These are phyloP conservation scores for Agrotis exclamationis DNA, from an alignment of 2,888 invertebrate genomes.

Conservation along the genomic window DNA sequence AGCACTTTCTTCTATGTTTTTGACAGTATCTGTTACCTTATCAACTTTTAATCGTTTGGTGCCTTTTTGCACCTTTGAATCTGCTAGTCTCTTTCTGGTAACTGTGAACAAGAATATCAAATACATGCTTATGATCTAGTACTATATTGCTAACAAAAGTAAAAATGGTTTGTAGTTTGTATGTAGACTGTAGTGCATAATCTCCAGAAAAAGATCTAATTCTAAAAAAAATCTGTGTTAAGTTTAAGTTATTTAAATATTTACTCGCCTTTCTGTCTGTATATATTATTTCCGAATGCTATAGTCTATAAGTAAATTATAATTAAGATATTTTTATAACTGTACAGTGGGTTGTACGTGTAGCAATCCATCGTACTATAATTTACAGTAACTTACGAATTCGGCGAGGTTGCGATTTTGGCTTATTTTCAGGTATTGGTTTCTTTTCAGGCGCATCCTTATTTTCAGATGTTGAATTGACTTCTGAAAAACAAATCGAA, in stretches of 20 bases:
- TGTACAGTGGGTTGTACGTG: too few relatives aligned
- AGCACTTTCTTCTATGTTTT: slow-evolving; percentile 28
- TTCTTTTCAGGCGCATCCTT: slow-evolving; percentile 7
- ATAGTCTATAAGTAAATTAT: too few relatives aligned
- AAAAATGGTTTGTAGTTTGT: too few relatives aligned
- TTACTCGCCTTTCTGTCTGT: too few relatives aligned
- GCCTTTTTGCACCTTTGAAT: slow-evolving; percentile 48
- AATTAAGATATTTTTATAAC: too few relatives aligned
- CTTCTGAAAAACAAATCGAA: slow-evolving; percentile 18
- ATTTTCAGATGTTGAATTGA: background rate
- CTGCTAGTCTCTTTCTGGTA: slow-evolving; percentile 64
- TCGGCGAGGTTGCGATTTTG: slow-evolving; percentile 14
- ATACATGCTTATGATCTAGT: background rate
- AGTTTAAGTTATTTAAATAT: too few relatives aligned
- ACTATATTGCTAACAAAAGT: background rate
- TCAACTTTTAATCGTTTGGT: slow-evolving; percentile 30
- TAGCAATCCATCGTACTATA: too few relatives aligned
- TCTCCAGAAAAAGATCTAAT: too few relatives aligned
- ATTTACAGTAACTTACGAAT: slow-evolving; percentile 27
- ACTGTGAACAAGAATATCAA: slow-evolving; percentile 47
- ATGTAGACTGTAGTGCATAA: too few relatives aligned
- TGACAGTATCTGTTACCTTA: background rate
- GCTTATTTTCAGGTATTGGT: slow-evolving; percentile 8
- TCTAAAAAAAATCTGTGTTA: too few relatives aligned
- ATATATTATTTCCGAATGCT: too few relatives aligned